These are phyloP conservation scores for Engraulis encrasicolus DNA, from an alignment of 2,113 vertebrate genomes.

Conservation along the genomic window DNA sequence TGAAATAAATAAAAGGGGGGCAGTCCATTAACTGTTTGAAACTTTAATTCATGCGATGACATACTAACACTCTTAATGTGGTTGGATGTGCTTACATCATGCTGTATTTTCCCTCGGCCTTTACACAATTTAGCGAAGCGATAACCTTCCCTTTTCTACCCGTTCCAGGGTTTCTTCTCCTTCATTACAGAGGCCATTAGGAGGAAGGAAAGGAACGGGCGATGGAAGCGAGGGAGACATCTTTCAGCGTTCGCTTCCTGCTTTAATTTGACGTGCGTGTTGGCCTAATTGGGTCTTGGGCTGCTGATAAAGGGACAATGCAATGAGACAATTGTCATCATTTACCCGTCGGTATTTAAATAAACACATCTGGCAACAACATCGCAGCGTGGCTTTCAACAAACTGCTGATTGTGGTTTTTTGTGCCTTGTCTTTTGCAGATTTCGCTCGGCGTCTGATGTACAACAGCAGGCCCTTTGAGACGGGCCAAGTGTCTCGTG, in stretches of 20 bases:
- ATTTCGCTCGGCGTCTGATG: conserved; percentile 4
- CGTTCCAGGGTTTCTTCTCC: conserved; percentile 5
- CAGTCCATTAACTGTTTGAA: not conserved
- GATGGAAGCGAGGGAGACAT: conserved; percentile 16
- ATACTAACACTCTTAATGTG: conserved; percentile 31
- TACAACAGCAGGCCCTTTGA: not conserved
- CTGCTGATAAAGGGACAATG: conserved; percentile 24
- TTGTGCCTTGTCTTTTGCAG: conserved; percentile 14
- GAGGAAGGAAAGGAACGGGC: not conserved
- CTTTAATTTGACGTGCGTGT: conserved; percentile 18
- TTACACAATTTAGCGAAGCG: not conserved
- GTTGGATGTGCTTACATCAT: conserved; percentile 26
- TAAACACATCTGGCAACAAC: conserved; percentile 34
- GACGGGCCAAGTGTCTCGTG: not conserved
- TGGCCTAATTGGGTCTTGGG: conserved; percentile 23
- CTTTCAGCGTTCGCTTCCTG: conserved; percentile 4
- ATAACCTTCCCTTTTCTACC: not conserved
- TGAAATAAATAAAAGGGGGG: not conserved
- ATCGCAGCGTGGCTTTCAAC: conserved; percentile 28
- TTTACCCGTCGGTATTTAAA: conserved; percentile 29
- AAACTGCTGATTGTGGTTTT: conserved; percentile 35
- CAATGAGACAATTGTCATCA: conserved; percentile 38
- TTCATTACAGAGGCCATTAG: not conserved
- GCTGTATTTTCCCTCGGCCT: conserved; percentile 3
- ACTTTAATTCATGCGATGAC: conserved; percentile 22